phyloP scores from a whole-genome alignment of 2,888 invertebrate species.

The Cecidostiba fungosa region DNA sequence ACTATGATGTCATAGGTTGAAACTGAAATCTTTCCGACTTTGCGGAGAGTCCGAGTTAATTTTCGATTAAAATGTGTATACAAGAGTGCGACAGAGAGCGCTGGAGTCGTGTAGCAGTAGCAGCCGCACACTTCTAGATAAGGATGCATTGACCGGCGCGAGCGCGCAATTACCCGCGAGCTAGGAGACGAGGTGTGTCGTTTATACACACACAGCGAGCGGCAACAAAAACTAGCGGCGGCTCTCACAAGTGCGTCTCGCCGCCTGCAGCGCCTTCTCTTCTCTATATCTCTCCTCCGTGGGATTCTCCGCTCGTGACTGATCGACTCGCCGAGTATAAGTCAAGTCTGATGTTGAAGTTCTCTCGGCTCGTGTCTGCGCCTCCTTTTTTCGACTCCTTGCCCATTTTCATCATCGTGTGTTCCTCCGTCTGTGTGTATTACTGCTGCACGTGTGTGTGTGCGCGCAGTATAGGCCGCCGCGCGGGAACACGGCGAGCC shows the following conservation, averaged over 20 bases:
- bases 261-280: not conserved
- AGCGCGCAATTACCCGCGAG: not conserved
- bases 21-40: not conserved
- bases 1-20: not conserved
- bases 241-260: not conserved
- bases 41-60: not conserved
- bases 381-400: not conserved
- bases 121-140: not conserved
- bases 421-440: not conserved
- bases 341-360: too few relatives aligned
- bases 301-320: conserved; percentile 14
- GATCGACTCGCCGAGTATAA: conserved; percentile 2
- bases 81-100: too few relatives aligned
- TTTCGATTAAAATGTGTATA: not conserved
- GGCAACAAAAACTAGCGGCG: not conserved
- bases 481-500: not conserved
- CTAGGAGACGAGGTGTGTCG: not conserved
- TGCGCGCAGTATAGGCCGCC: not conserved
- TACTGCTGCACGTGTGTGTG: not conserved
- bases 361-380: not conserved
- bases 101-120: too few relatives aligned
- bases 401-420: conserved; percentile 2
- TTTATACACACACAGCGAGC: not conserved
- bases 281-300: not conserved
- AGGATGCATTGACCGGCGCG: not conserved